Evolutionary conservation across 2,113 vertebrate species (phyloP), one percentile per base, ranked within the genome.

Genomic region (Herpetotheres cachinnans): DNA sequence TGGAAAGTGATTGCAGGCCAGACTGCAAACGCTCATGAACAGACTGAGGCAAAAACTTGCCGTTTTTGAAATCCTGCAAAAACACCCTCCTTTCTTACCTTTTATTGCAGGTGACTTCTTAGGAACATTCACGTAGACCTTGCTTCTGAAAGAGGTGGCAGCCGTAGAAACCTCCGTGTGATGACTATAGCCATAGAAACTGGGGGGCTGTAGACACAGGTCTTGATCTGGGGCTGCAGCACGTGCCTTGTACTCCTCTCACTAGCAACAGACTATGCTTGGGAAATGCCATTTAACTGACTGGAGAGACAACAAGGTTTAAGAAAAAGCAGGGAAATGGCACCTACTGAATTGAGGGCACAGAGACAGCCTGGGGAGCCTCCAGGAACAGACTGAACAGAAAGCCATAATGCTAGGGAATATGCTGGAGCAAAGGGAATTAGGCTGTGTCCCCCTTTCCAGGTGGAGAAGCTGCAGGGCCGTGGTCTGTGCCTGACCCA

Each of bases 301-400:
- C 59, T 91, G 29, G 11, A 86, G 73, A 91, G 47, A 78, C 93
- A 95, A 89, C 0, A 5, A 36, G 42, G n/a, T 32, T 30, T 61
- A 54, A 61, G n/a, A 56, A 86, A 58, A 92, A 94, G n/a, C 59
- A 86, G 55, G 19, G 55, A 94, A 92, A 83, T 63, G 59, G 50
- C 63, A 91, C 20, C 67, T 50, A 71, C 25, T 55, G 73, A 89
- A 94, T 74, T 89, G 38, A 89, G 80, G 87, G 50, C 80, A 92
- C 40, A 54, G 67, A 90, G 40, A 38, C 71, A 81, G 46, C 24
- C 77, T 82, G 74, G 66, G 62, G 27, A 83, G 71, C 66, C 71
- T 80, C 54, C 70, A 46, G 65, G 44, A 91, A 63, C 71, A 88
- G 89, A 80, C 34, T 56, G 58, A 92, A 73, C 61, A 82, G 29